Evolutionary conservation across 2,113 vertebrate species (phyloP).

Genomic region (Elachura formosa): DNA sequence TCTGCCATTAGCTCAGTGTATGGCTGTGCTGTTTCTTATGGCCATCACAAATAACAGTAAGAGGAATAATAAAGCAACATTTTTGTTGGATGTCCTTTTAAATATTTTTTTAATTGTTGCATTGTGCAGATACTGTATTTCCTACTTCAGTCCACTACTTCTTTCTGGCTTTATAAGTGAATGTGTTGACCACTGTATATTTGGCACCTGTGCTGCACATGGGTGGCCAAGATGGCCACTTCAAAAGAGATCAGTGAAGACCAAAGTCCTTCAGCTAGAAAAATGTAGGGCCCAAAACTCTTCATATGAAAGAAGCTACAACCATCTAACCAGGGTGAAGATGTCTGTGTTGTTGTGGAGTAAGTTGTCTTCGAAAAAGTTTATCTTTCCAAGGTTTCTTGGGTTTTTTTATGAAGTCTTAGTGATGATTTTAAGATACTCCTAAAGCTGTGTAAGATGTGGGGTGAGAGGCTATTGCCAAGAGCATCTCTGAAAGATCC

Average conservation of each 20-base stretch:
- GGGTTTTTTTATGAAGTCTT: background rate
- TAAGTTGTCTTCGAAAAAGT: background rate
- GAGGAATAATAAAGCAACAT: constrained; percentile 6
- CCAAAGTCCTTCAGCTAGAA: background rate
- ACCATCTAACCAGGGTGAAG: background rate
- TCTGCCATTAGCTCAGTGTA: constrained; percentile 39
- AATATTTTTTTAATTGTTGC: constrained; percentile 20
- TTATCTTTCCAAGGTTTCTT: background rate
- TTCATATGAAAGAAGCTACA: background rate
- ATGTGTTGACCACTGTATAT: constrained; percentile 33
- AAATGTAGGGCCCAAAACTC: background rate
- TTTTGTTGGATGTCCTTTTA: constrained; percentile 10
- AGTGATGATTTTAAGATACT: background rate
- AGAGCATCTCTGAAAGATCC: background rate
- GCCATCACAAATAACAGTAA: constrained; percentile 26
- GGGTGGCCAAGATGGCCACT: constrained; percentile 37
- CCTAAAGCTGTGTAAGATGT: background rate
- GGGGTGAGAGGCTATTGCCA: background rate
- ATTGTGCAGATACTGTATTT: constrained; percentile 24
- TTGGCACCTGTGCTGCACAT: constrained; percentile 52
- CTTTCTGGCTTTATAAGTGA: constrained; percentile 57
- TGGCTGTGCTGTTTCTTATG: constrained; percentile 46
- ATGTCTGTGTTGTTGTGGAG: background rate
- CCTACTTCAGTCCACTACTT: background rate
- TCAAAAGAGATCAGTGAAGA: constrained; percentile 29